These are phyloP conservation scores for Tiliacea citrago DNA, from an alignment of 2,888 invertebrate genomes.

Conservation along the genomic window DNA sequence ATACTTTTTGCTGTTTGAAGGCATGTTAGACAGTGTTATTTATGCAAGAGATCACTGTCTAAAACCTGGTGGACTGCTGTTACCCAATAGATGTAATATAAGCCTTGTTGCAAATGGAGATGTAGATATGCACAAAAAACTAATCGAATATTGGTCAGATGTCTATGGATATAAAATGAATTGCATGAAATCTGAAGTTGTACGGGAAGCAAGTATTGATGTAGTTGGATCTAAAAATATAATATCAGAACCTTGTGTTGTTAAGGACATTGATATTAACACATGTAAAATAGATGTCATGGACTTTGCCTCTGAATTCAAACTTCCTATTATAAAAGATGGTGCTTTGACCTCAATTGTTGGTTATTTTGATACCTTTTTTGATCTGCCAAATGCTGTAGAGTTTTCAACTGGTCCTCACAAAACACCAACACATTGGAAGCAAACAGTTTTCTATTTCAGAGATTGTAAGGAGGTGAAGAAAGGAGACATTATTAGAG, in stretches of 20 bases:
- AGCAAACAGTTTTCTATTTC: constrained; percentile 97
- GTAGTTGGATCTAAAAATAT: constrained; percentile 90
- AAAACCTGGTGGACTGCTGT: constrained; percentile 93
- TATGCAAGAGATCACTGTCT: constrained; percentile 96
- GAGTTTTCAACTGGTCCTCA: constrained; percentile 95
- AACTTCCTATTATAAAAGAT: constrained; percentile 91
- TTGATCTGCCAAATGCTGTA: constrained; percentile 93
- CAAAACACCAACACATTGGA: constrained; percentile 96
- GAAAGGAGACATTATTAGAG: constrained; percentile 91
- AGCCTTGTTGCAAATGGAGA: constrained; percentile 95
- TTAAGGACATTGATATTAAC: constrained; percentile 94
- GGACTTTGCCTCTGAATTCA: constrained; percentile 93
- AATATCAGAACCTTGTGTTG: constrained; percentile 92
- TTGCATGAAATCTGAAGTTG: constrained; percentile 96
- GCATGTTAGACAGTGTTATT: constrained; percentile 98
- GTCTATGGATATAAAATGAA: constrained; percentile 99
- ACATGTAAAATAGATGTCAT: constrained; percentile 93
- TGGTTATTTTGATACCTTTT: constrained; percentile 98
- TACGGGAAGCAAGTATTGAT: constrained; percentile 93
- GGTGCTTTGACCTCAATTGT: constrained; percentile 95
- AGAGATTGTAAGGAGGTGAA: constrained; percentile 93
- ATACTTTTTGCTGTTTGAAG: constrained; percentile 98
- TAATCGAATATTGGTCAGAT: constrained; percentile 97
- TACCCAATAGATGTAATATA: constrained; percentile 96
- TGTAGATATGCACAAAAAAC: constrained; percentile 92